Evolutionary conservation across 2,888 invertebrate genomes (phyloP).

Genomic region (Allophyes oxyacanthae): DNA sequence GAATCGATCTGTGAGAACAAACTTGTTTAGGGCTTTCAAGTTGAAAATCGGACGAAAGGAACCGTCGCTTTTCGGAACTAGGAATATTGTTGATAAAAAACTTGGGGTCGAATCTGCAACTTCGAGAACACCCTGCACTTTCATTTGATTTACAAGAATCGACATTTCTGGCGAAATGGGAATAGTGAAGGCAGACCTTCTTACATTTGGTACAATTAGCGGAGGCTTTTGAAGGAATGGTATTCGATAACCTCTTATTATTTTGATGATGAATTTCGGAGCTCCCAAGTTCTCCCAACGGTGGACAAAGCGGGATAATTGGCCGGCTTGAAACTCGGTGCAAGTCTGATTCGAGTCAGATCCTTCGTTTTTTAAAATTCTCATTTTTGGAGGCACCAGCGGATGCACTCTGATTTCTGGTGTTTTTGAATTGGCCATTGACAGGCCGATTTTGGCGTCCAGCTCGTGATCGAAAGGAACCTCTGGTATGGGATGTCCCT

Average conservation of each 20-base stretch:
- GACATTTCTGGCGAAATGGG: neutral
- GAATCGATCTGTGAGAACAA: neutral
- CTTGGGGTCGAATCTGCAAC: neutral
- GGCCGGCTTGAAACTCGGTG: neutral
- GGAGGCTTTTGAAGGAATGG: constrained; percentile 1
- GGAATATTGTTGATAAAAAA: neutral
- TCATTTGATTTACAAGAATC: neutral
- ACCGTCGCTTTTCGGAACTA: neutral
- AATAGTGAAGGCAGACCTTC: neutral
- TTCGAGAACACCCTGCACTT: neutral
- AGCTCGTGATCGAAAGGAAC: constrained; percentile 4
- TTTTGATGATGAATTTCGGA: neutral
- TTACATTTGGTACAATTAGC: neutral
- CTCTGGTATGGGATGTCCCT: neutral
- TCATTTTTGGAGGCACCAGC: neutral
- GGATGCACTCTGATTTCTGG: neutral
- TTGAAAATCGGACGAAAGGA: neutral
- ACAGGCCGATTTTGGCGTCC: neutral
- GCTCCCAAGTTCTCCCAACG: neutral
- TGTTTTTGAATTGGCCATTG: constrained; percentile 1
- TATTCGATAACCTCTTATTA: neutral
- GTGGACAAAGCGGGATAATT: neutral
- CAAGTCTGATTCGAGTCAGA: neutral
- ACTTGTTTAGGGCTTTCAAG: constrained; percentile 2
- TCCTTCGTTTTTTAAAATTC: neutral